phyloP scores from a whole-genome alignment of 2,888 invertebrate genomes.

The Alentia gelatinosa region DNA sequence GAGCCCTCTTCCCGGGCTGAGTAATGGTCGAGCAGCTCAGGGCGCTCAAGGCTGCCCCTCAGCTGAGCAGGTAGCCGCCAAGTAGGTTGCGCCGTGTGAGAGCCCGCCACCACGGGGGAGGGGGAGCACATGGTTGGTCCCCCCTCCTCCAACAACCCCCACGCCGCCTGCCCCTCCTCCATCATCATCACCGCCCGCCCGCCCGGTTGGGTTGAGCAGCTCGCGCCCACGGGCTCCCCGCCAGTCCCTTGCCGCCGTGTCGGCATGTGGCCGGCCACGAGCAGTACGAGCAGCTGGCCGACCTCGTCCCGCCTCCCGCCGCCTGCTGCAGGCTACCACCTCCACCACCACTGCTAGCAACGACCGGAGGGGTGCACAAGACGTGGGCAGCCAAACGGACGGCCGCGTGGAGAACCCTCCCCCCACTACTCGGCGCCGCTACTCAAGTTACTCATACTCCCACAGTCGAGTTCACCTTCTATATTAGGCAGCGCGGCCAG shows the following conservation, averaged over 20 bases:
- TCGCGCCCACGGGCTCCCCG: background rate
- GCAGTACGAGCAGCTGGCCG: background rate
- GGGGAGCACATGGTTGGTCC: background rate
- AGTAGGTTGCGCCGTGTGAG: background rate
- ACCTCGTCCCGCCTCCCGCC: background rate
- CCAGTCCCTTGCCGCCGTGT: background rate
- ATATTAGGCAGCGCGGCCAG: conserved; percentile 14
- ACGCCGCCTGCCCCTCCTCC: conserved; percentile 12
- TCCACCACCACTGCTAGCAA: no score
- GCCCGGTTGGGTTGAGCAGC: background rate
- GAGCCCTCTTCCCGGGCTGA: conserved; percentile 10
- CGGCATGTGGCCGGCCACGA: background rate
- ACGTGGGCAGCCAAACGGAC: background rate
- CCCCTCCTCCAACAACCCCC: background rate
- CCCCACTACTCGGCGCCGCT: background rate
- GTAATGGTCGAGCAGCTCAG: background rate
- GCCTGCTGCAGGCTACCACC: background rate
- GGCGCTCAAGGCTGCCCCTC: background rate
- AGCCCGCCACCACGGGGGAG: background rate
- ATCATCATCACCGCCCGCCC: conserved; percentile 29
- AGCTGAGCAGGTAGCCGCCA: conserved; percentile 20
- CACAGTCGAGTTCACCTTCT: background rate
- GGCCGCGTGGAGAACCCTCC: background rate
- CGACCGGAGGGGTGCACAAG: background rate
- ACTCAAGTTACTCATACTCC: conserved; percentile 20